Percentiles rank a stretch among this genome's conserved stretches.
These are phyloP conservation scores for Lasioglossum lativentre DNA, from an alignment of 2,888 invertebrate genomes.

Conservation along the genomic window DNA sequence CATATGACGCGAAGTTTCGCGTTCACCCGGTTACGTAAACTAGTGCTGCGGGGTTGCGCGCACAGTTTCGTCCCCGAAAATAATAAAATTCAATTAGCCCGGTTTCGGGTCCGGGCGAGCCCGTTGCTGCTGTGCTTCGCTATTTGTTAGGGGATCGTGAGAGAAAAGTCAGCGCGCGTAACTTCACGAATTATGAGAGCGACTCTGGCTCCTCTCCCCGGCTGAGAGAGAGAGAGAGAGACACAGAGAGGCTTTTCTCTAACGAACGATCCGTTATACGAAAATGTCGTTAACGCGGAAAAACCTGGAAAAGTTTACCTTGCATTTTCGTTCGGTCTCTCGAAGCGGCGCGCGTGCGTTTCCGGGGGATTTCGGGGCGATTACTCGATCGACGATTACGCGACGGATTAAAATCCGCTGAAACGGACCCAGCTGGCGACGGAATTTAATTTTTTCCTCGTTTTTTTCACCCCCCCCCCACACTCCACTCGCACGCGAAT, in stretches of 20 bases:
- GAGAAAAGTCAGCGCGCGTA: constrained; percentile 29
- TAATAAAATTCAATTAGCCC: constrained; percentile 40
- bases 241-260: neutral
- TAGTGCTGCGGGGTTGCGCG: neutral
- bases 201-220: neutral
- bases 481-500: neutral
- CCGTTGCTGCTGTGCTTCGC: neutral
- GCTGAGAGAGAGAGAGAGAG: neutral
- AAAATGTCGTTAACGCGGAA: neutral
- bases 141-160: constrained; percentile 15
- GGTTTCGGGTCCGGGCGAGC: neutral
- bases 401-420: neutral
- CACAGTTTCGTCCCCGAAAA: neutral
- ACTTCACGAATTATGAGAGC: constrained; percentile 18
- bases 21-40: neutral
- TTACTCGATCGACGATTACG: neutral
- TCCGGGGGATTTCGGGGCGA: neutral
- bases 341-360: neutral
- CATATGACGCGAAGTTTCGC: neutral
- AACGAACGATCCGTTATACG: constrained; percentile 15
- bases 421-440: neutral
- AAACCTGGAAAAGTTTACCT: constrained; percentile 8
- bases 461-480: neutral
- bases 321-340: neutral
- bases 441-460: neutral